Conservation (phyloP, 2,888 invertebrate genomes). For the Drosophila austrosaltans region DNA sequence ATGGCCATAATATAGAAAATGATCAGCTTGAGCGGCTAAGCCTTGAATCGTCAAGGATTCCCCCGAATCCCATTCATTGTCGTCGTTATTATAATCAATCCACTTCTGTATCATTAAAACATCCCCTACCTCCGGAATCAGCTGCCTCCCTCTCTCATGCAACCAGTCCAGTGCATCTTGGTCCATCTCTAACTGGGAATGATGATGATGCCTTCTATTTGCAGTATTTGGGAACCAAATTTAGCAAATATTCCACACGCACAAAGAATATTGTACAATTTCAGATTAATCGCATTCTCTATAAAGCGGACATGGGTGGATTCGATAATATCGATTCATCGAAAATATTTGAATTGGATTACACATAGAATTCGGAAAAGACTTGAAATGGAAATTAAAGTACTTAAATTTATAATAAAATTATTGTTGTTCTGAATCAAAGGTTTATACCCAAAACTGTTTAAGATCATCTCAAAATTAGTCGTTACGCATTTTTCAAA, state of each 20-base stretch:
- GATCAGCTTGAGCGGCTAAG: neutral
- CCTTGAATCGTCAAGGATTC: neutral
- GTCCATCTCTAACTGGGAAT: neutral
- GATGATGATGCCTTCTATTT: slow-evolving; percentile 49
- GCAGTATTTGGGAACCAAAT: slow-evolving; percentile 50
- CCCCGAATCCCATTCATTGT: neutral
- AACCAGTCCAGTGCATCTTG: neutral
- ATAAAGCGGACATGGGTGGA: slow-evolving; percentile 61
- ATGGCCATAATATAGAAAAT: neutral
- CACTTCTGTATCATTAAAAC: neutral
- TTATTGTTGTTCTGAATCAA: no score
- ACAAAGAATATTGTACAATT: slow-evolving; percentile 58
- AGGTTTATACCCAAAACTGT: no score
- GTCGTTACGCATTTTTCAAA: no score
- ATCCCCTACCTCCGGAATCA: neutral
- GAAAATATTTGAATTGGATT: slow-evolving; percentile 29
- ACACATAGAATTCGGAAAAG: neutral
- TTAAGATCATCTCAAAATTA: no score
- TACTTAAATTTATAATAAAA: no score
- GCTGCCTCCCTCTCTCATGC: neutral
- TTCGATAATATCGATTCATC: slow-evolving; percentile 48
- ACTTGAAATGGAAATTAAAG: no score
- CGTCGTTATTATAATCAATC: neutral
- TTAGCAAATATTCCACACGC: slow-evolving; percentile 47
- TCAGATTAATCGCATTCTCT: slow-evolving; percentile 57